A percentile compares a stretch with the other conserved stretches of the same genome.
Evolutionary conservation across 2,797 vertebrate genomes (phyloP).

Genomic region (Scyliorhinus canicula): DNA sequence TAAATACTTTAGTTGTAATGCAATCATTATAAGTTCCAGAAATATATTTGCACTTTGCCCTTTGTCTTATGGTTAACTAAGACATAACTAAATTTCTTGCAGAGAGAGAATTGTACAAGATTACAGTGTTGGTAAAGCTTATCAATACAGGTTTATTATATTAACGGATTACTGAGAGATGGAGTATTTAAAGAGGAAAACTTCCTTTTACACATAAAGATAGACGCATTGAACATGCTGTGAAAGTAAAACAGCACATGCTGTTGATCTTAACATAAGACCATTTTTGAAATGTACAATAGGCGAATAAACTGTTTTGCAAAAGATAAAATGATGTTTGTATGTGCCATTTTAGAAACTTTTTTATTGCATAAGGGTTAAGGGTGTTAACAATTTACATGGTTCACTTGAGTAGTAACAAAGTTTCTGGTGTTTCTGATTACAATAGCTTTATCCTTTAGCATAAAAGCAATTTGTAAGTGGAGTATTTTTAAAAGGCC

Average conservation of each 20-base stretch:
- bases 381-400: background rate
- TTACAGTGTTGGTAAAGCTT: background rate
- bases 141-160: background rate
- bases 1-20: background rate
- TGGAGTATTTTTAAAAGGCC: background rate
- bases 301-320: background rate
- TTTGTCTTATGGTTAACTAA: background rate
- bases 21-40: background rate
- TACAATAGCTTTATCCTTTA: background rate
- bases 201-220: background rate
- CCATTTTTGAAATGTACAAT: background rate
- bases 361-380: background rate
- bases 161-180: background rate
- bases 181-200: background rate
- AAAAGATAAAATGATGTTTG: background rate
- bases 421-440: background rate
- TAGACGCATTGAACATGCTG: background rate
- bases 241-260: background rate
- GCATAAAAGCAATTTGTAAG: background rate
- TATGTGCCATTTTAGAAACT: background rate
- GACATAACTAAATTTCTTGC: background rate
- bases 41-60: background rate
- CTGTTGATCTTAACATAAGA: background rate
- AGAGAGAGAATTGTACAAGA: background rate
- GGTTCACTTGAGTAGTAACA: background rate